These are phyloP conservation scores for Ferdinandea cuprea DNA, from an alignment of 2,888 invertebrate genomes.

Conservation along the genomic window DNA sequence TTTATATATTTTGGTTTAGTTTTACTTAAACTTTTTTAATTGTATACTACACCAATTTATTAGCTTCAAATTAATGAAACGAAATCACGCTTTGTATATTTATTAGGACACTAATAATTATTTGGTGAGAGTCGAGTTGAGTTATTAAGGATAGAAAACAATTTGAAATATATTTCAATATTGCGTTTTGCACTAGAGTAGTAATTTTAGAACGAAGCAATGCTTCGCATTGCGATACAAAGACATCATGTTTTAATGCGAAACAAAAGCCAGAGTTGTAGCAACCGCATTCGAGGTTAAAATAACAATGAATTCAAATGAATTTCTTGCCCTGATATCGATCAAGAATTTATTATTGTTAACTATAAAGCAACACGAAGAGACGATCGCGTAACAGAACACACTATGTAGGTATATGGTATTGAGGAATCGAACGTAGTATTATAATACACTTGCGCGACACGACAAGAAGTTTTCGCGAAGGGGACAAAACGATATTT, in stretches of 20 bases:
- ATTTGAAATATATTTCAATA: neutral
- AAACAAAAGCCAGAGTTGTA: conserved; percentile 79
- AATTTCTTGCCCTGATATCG: conserved; percentile 76
- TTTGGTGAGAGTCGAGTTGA: no score
- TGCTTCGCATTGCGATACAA: conserved; percentile 82
- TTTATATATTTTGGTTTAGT: conserved; percentile 55
- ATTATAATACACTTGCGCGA: conserved; percentile 39
- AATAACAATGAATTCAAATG: conserved; percentile 81
- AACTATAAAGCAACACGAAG: conserved; percentile 14
- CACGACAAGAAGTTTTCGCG: conserved; percentile 49
- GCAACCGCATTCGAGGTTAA: conserved; percentile 81
- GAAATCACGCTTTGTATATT: neutral
- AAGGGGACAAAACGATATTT: conserved; percentile 56
- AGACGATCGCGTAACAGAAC: conserved; percentile 32
- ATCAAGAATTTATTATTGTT: conserved; percentile 58
- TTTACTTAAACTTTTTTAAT: no score
- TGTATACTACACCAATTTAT: conserved; percentile 49
- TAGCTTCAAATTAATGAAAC: conserved; percentile 39
- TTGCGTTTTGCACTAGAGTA: conserved; percentile 78
- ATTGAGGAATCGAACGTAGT: conserved; percentile 4
- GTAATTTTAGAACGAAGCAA: conserved; percentile 83
- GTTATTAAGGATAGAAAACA: no score
- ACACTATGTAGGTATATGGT: conserved; percentile 6
- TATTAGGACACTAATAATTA: no score
- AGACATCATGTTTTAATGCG: conserved; percentile 80